These are phyloP conservation scores for Lophotis ruficrista DNA, from an alignment of 2,113 vertebrate species.

Conservation along the genomic window DNA sequence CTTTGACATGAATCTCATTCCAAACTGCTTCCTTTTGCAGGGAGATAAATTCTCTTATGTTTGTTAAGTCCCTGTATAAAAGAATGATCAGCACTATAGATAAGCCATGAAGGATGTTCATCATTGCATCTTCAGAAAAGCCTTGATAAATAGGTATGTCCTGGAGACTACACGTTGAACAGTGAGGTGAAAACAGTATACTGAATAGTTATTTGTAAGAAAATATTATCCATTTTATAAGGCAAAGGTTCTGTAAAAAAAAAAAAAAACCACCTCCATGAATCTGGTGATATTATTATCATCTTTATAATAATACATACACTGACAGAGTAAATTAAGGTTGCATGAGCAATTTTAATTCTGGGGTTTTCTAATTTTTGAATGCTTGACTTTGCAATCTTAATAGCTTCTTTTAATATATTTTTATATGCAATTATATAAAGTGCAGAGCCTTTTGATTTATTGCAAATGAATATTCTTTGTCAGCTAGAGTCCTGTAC, in stretches of 20 bases:
- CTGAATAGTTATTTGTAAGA: neutral
- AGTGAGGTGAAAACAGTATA: neutral
- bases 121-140: neutral
- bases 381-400: constrained; percentile 43
- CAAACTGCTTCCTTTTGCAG: neutral
- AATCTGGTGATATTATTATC: neutral
- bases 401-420: constrained; percentile 25
- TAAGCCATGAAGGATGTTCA: neutral
- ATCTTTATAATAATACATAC: neutral
- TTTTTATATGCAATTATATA: constrained; percentile 22
- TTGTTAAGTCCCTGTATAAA: neutral
- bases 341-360: constrained; percentile 29
- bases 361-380: neutral
- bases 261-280: neutral
- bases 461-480: constrained; percentile 41
- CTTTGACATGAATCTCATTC: neutral
- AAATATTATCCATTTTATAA: neutral
- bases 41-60: neutral
- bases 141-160: neutral
- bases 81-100: neutral
- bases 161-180: neutral
- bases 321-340: neutral
- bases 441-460: constrained; percentile 15
- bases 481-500: neutral
- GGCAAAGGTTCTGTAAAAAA: neutral